Conservation (phyloP, 2,888 invertebrate genomes). For the Oligia latruncula region DNA sequence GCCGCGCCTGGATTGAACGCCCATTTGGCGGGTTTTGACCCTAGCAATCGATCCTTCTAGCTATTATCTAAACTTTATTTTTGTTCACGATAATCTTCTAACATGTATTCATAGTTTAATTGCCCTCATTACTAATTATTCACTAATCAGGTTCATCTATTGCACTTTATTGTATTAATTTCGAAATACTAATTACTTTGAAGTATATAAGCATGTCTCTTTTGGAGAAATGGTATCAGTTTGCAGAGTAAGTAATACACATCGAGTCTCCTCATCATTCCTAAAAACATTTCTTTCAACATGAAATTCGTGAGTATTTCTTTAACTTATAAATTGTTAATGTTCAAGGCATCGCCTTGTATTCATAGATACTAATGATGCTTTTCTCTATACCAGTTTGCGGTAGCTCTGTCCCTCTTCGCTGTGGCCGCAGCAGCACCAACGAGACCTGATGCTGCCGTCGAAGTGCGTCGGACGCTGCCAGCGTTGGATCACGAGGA, state of each 20-base stretch:
- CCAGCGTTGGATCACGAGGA: conserved; percentile 76
- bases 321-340: not conserved
- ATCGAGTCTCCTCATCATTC: conserved; percentile 12
- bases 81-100: not conserved
- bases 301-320: conserved; percentile 70
- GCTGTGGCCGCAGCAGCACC: conserved; percentile 70
- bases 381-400: conserved; percentile 64
- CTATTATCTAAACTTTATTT: not conserved
- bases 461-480: conserved; percentile 63
- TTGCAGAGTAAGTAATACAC: conserved; percentile 13
- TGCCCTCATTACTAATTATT: not conserved
- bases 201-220: conserved; percentile 27
- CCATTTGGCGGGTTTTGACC: conserved; percentile 32
- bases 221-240: conserved; percentile 43
- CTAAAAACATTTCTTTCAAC: conserved; percentile 41
- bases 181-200: conserved; percentile 23
- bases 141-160: conserved; percentile 1
- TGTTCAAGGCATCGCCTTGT: not conserved
- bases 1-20: too few species aligned
- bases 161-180: conserved; percentile 12
- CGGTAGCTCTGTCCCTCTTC: conserved; percentile 67
- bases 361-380: not conserved
- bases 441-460: conserved; percentile 44
- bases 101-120: conserved; percentile 2
- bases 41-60: not conserved